Evolutionary conservation across 1,140 invertebrate species (phyloP), one percentile per base, ranked within the genome.

Genomic region (Plodia interpunctella): DNA sequence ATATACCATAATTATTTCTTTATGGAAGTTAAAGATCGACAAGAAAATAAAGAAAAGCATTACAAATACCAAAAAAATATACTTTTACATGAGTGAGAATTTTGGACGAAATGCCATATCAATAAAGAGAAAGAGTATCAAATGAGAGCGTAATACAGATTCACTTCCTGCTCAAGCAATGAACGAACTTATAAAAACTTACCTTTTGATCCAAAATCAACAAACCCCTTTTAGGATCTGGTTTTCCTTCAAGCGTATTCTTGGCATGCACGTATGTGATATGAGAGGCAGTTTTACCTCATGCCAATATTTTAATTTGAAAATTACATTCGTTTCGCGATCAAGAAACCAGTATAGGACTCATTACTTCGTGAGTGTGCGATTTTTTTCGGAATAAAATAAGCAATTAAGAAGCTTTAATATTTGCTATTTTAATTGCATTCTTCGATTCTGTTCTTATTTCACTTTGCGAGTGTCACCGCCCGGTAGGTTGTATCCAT

Each of bases 371-470:
- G 17, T 21, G 56, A 38, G 56, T 25, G 9, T 50, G 56, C 35
- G 35, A 57, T 15, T 57, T 25, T 57, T 55, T 55, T 57, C 54
- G 28, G 38, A 55, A 44, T 25, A 61, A 50, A 54, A 58, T 63
- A 19, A 54, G 52, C 51, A 52, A 58, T 63, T 58, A 58, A 58
- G 51, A n/a, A 13, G n/a, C 51, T 53, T 53, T 21, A 53, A 53
- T 21, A 53, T 53, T 53, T 53, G 51, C 51, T 53, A 25, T 53
- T 53, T 53, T 53, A 53, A 53, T 53, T 53, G 21, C 20, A 25
- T 11, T 25, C 21, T 53, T 25, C n/a, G 21, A 6, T 53, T 25
- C 20, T 44, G 51, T 21, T 53, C 51, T 53, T 53, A 20, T 53
- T 20, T 51, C 20, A 9, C 32, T 10, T 35, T 10, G 13, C 17